phyloP scores from a whole-genome alignment of 2,888 invertebrate species.

The Spisula subtruncata region DNA sequence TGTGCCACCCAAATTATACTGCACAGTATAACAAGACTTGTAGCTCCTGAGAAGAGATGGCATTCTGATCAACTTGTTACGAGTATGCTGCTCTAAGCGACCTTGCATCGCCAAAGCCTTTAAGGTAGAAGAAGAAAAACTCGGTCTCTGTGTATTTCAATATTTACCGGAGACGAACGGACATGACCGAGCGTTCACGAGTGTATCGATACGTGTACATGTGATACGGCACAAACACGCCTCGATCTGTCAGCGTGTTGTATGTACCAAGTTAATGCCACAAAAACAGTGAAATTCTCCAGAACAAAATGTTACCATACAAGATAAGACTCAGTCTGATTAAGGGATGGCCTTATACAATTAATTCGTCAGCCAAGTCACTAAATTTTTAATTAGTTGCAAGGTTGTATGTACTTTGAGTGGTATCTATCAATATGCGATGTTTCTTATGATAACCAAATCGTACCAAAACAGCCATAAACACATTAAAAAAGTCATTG shows the following conservation, averaged over 20 bases:
- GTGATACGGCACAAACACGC: neutral
- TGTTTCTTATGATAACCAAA: neutral
- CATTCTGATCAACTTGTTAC: too few relatives aligned
- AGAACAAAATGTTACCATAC: neutral
- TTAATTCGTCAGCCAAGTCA: neutral
- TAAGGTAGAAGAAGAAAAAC: too few relatives aligned
- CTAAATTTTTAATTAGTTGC: slow-evolving; percentile 17
- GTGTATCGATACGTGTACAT: neutral
- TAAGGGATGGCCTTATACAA: slow-evolving; percentile 6
- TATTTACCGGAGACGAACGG: too few relatives aligned
- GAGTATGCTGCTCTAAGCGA: too few relatives aligned
- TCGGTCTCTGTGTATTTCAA: too few relatives aligned
- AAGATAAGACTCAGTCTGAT: neutral
- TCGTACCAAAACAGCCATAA: neutral
- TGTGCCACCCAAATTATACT: too few relatives aligned
- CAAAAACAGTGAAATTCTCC: neutral
- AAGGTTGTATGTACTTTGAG: neutral
- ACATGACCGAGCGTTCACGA: too few relatives aligned
- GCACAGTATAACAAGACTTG: too few relatives aligned
- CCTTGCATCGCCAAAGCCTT: too few relatives aligned
- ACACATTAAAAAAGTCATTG: neutral
- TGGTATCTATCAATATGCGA: neutral
- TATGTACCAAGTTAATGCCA: neutral
- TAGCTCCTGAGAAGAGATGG: too few relatives aligned
- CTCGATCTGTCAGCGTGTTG: neutral